A percentile compares a stretch with the other conserved stretches of the same genome.
These are phyloP conservation scores for Stenotaenia linearis DNA, from an alignment of 2,888 invertebrate species.

Conservation along the genomic window DNA sequence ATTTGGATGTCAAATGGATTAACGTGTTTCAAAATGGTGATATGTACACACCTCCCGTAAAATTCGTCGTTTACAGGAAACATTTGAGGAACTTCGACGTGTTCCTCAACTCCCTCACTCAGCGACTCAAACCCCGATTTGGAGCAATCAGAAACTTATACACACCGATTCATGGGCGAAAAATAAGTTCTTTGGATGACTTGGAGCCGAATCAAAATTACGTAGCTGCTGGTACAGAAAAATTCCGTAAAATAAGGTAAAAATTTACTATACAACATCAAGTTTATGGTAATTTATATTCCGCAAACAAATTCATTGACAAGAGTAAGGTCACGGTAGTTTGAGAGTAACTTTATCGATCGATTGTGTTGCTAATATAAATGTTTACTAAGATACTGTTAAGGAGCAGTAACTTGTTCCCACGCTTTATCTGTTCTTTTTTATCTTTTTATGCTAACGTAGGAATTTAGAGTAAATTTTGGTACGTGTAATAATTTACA, in stretches of 20 bases:
- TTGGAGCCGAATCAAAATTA: constrained; percentile 37
- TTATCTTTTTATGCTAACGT: too few relatives aligned
- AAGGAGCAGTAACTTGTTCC: too few relatives aligned
- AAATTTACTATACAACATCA: too few relatives aligned
- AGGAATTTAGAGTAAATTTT: too few relatives aligned
- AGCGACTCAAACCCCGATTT: constrained; percentile 38
- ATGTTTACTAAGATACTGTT: not conserved
- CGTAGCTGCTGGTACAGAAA: constrained; percentile 38
- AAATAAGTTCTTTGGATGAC: constrained; percentile 36
- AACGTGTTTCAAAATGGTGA: constrained; percentile 38
- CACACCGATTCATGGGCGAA: constrained; percentile 37
- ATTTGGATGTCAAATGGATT: constrained; percentile 38
- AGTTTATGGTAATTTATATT: too few relatives aligned
- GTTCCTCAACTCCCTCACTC: constrained; percentile 38
- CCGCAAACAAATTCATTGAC: too few relatives aligned
- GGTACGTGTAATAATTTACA: too few relatives aligned
- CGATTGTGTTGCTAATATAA: not conserved
- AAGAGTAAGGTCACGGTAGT: too few relatives aligned
- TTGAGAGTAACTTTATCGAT: not conserved
- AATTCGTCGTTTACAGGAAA: constrained; percentile 37
- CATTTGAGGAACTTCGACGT: constrained; percentile 38
- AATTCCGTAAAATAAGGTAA: constrained; percentile 27
- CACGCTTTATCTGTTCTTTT: too few relatives aligned
- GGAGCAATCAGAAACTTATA: constrained; percentile 39
- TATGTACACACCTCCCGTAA: constrained; percentile 36